Base-by-base conservation (phyloP, 2,797 vertebrate species). In the Scomberomorus guttatus region DNA sequence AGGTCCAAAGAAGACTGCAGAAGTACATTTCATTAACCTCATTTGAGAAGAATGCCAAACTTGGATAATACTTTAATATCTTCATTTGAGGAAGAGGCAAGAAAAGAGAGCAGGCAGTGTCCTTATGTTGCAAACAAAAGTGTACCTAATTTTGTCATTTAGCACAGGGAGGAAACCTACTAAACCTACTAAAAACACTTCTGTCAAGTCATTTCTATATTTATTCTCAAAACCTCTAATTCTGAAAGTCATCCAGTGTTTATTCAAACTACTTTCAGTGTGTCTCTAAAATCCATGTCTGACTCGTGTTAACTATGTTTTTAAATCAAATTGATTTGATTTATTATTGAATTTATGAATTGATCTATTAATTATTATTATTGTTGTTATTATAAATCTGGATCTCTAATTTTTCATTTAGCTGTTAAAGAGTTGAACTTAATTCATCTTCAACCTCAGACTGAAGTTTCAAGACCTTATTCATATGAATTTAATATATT, bases 251-350 rank as follows among this genome's bases (percentile, higher is more conserved):
- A 60, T 73, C 52, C 34, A 48, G 25, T 13, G 37, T 88, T 76
- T 75, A 61, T 62, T 79, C 64, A 62, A 73, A 52, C 69, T 59
- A 22, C 54, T 65, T 64, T 11, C 48, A 51, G 39, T 24, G 25
- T 56, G 32, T 75, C 10, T 56, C 27, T 2, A 37, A 84, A 87
- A 81, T 84, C 83, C 71, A 54, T 55, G 74, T 57, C 63, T 80
- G 60, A 52, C 54, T 78, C 51, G 44, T 70, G 46, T 29, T 11
- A 67, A 32, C 17, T 54, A 34, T 39, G 15, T 9, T 55, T 58
- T 77, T 42, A 25, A 22, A 39, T 39, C 37, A 39, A 39, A 39
- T 39, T 3, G 9, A 29, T n/a, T 44, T 63, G 1, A 7, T 48
- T 63, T 34, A 6, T n/a, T 11, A 29, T 32, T 32, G 29, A 25